Evolutionary conservation across 1,140 invertebrate genomes (phyloP).

Genomic region (Pseudomyrmex dendroicus): DNA sequence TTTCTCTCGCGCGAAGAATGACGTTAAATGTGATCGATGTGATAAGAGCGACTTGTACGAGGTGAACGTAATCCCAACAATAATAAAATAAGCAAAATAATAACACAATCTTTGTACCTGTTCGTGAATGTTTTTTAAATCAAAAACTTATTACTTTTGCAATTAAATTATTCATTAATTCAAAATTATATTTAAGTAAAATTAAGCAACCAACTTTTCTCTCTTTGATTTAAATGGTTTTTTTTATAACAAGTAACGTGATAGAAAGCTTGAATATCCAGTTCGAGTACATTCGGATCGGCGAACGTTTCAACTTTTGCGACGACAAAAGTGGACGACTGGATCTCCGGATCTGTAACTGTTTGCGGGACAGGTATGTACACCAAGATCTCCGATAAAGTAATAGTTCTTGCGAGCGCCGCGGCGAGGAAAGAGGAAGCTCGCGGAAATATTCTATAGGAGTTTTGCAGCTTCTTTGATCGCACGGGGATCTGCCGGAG

Average conservation of each 20-base stretch:
- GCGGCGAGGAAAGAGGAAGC: constrained; percentile 9
- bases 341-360: constrained; percentile 54
- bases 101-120: not conserved
- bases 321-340: constrained; percentile 7
- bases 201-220: no score
- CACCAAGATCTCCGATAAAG: constrained; percentile 49
- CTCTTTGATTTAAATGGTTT: no score
- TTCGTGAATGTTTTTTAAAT: not conserved
- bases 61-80: no score
- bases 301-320: not conserved
- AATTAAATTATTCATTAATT: no score
- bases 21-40: not conserved
- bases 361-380: constrained; percentile 33
- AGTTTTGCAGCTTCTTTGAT: constrained; percentile 49
- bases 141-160: not conserved
- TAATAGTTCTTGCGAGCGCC: constrained; percentile 42
- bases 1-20: not conserved
- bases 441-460: constrained; percentile 44
- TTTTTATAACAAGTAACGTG: not conserved
- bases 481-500: constrained; percentile 23
- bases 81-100: no score
- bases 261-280: not conserved
- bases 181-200: no score
- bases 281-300: constrained; percentile 18
- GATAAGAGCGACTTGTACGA: not conserved